Evolutionary conservation across 2,113 vertebrate genomes (phyloP).

Genomic region (Girardinichthys multiradiatus): DNA sequence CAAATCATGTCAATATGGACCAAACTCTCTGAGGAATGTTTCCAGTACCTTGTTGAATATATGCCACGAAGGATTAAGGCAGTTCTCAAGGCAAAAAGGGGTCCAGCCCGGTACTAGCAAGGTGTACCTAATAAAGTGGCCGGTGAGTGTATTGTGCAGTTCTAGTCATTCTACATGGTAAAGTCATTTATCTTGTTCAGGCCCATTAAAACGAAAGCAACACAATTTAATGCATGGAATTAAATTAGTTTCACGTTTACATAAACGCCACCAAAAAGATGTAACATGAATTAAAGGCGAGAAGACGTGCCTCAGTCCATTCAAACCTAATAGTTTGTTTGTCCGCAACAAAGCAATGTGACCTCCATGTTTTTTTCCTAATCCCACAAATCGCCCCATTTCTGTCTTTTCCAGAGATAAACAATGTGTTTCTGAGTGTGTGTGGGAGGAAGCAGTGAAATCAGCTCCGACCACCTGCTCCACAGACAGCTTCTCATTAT

Average conservation of each 20-base stretch:
- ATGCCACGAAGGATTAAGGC: too few relatives aligned
- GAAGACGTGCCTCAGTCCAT: neutral
- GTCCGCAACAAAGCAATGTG: constrained; percentile 25
- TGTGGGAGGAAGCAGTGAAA: constrained; percentile 34
- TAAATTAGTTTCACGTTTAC: too few relatives aligned
- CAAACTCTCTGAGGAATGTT: too few relatives aligned
- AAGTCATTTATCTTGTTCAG: neutral
- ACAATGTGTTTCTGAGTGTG: constrained; percentile 23
- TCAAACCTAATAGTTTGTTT: neutral
- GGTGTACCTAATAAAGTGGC: too few relatives aligned
- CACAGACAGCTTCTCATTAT: constrained; percentile 62
- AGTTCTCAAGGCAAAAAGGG: too few relatives aligned
- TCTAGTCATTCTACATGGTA: too few relatives aligned
- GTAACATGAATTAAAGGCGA: neutral
- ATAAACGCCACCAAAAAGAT: neutral
- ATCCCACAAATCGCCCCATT: constrained; percentile 45
- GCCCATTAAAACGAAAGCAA: neutral
- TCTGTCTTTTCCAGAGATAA: constrained; percentile 48
- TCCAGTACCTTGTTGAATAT: too few relatives aligned
- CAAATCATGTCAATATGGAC: too few relatives aligned
- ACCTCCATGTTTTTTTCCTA: constrained; percentile 49
- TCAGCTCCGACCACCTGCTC: constrained; percentile 62
- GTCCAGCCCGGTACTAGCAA: too few relatives aligned
- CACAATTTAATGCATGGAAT: too few relatives aligned
- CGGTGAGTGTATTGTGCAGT: too few relatives aligned